Evolutionary conservation across 2,797 vertebrate genomes (phyloP).

Genomic region (Sarcoramphus papa): DNA sequence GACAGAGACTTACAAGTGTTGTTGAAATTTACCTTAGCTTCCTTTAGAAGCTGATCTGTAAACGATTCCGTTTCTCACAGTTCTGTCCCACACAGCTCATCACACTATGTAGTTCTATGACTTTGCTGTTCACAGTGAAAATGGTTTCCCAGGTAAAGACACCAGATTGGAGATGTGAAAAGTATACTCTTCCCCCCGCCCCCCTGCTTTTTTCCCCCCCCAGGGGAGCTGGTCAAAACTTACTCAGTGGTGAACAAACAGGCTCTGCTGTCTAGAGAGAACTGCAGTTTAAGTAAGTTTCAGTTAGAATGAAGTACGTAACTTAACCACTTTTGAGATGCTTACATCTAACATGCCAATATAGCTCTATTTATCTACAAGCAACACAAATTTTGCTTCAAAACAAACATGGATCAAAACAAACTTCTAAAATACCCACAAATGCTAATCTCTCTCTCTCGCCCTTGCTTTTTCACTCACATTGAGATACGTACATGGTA

Average conservation of each 20-base stretch:
- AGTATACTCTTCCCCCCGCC: neutral
- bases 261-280: neutral
- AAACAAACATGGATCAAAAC: neutral
- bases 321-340: neutral
- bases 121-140: neutral
- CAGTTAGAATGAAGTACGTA: neutral
- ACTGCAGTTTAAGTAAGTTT: neutral
- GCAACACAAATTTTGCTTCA: neutral
- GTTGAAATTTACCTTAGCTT: neutral
- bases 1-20: neutral
- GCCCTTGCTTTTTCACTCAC: neutral
- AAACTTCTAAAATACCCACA: neutral
- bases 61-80: neutral
- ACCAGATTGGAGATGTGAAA: neutral
- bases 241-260: neutral
- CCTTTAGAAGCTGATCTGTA: neutral
- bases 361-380: neutral
- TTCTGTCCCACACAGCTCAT: neutral
- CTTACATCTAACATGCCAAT: neutral
- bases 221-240: neutral
- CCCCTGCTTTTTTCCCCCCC: fast-evolving
- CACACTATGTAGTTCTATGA: neutral
- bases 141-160: neutral
- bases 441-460: neutral
- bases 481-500: neutral